Evolutionary conservation across 2,888 invertebrate genomes (phyloP).

Genomic region (Eupithecia exiguata): DNA sequence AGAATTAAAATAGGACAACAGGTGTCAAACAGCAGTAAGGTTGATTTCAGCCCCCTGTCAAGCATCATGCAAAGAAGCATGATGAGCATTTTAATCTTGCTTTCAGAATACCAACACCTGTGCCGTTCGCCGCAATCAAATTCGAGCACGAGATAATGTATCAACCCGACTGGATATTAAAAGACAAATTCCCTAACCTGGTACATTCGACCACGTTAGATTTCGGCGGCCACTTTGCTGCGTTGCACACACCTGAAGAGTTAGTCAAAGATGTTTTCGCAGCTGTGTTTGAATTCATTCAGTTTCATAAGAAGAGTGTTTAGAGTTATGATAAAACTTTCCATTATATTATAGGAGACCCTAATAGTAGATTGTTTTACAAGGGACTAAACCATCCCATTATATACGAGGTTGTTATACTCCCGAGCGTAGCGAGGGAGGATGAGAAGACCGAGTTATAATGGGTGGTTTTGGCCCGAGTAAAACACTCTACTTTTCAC

Average conservation of each 20-base stretch:
- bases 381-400: no score
- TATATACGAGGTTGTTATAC: no score
- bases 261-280: conserved; percentile 85
- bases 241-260: conserved; percentile 89
- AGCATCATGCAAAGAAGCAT: no score
- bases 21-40: neutral
- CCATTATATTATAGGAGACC: neutral
- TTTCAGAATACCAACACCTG: conserved; percentile 86
- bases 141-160: conserved; percentile 88
- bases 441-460: no score
- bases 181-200: conserved; percentile 86
- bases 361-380: neutral
- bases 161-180: conserved; percentile 85
- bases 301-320: conserved; percentile 1
- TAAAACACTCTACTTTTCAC: no score
- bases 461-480: no score
- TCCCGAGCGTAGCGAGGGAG: no score
- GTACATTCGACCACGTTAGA: conserved; percentile 86
- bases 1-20: neutral
- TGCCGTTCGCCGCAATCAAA: conserved; percentile 89
- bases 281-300: conserved; percentile 55
- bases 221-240: conserved; percentile 94
- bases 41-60: neutral
- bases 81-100: neutral
- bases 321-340: neutral